Evolutionary conservation across 2,797 vertebrate species (phyloP).

Genomic region (Sebastes dallii): DNA sequence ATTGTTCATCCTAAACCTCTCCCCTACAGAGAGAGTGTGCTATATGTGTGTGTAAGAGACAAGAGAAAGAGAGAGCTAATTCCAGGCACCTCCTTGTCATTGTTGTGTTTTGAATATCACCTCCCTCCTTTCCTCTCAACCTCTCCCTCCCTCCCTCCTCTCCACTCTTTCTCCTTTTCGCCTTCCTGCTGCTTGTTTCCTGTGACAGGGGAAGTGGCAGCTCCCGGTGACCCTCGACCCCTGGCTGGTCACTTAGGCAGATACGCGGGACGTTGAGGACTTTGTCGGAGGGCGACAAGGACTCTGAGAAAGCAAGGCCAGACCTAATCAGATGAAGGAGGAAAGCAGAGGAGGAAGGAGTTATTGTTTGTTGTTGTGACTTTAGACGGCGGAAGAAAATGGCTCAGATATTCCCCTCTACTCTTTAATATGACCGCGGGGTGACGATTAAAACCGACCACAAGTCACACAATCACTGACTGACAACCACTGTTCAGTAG

Average conservation of each 20-base stretch:
- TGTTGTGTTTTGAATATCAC: slow-evolving; percentile 76
- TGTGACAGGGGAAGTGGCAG: slow-evolving; percentile 84
- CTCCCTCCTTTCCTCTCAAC: slow-evolving; percentile 52
- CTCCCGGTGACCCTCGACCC: slow-evolving; percentile 74
- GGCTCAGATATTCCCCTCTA: not conserved
- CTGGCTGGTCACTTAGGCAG: slow-evolving; percentile 78
- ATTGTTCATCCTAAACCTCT: slow-evolving; percentile 36
- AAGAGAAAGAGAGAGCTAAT: slow-evolving; percentile 47
- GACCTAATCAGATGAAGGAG: slow-evolving; percentile 67
- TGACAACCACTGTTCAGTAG: not conserved
- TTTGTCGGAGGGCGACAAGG: slow-evolving; percentile 75
- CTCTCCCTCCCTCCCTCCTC: slow-evolving; percentile 27
- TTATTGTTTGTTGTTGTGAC: slow-evolving; percentile 65
- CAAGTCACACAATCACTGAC: not conserved
- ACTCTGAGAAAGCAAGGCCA: slow-evolving; percentile 67
- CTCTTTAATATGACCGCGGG: slow-evolving; percentile 7
- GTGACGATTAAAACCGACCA: slow-evolving; percentile 10
- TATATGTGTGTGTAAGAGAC: not conserved
- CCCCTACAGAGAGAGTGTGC: slow-evolving; percentile 5
- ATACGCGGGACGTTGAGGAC: slow-evolving; percentile 76
- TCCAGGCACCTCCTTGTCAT: slow-evolving; percentile 72
- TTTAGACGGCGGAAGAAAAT: slow-evolving; percentile 33
- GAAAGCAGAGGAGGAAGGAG: slow-evolving; percentile 55
- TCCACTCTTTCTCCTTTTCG: slow-evolving; percentile 51
- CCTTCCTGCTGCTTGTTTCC: slow-evolving; percentile 75